Evolutionary conservation across 2,888 invertebrate species (phyloP), one percentile per base, ranked within the genome.

Genomic region (Apodemia duryi): DNA sequence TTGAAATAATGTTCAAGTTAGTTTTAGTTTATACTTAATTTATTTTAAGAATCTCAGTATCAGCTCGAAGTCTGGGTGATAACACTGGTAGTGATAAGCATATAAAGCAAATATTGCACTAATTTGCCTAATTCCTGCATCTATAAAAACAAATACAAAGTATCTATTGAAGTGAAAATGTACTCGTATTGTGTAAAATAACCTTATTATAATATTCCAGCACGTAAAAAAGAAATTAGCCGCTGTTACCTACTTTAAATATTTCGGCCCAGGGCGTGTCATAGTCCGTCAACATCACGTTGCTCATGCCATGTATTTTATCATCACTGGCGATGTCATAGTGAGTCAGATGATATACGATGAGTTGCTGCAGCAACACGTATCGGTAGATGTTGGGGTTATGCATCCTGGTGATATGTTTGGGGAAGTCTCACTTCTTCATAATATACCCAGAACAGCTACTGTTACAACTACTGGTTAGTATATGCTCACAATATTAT

Each of bases 361-460:
- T 70, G 89, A 90, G 65, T 75, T 93, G 35, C 74, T 92, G 1
- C 85, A 93, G 21, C 79, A 89, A 73, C 73, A 83, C 61, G 76
- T 91, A 1, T 88, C 88, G 0, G 81, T 88, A 28, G 91, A 93
- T 21, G 81, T 93, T 9, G 93, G 93, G 6, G 77, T 76, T 0
- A 88, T 94, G 82, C 88, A 88, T 35, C 70, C 92, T 0, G 95
- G 95, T 0, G 93, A 93, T 65, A 93, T 93, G 89, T 95, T 95
- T 72, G 95, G 95, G 0, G 95, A 95, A 81, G 92, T 94, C 13
- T 94, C 94, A 0, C 78, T 95, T 52, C 77, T 95, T 64, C 94
- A 95, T 71, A 90, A 91, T 35, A 92, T 94, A 61, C 91, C 91
- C 6, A 89, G 95, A 75, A 93, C 93, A 7, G 94, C 94, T 28